Conservation (phyloP, 2,797 vertebrate genomes). For the Lophotriccus pileatus region DNA sequence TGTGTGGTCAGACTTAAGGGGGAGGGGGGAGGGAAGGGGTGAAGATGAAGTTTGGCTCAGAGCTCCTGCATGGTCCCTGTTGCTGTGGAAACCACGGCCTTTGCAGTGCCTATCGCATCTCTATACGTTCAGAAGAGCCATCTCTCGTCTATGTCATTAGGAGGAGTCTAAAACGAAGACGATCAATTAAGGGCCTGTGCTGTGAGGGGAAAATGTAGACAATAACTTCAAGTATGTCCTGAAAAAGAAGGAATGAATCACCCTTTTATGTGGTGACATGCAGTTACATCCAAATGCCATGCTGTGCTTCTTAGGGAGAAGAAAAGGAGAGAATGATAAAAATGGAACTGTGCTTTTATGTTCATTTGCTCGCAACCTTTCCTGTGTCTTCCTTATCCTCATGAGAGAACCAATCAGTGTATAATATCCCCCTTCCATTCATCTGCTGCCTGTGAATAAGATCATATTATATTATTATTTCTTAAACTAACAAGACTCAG, state of each 20-base stretch:
- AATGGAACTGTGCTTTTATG: not conserved
- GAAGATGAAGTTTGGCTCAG: slow-evolving; percentile 37
- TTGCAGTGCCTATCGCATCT: not conserved
- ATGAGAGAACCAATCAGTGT: not conserved
- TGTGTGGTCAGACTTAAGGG: not conserved
- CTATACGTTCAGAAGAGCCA: slow-evolving; percentile 7
- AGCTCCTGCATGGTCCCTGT: not conserved
- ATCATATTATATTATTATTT: not conserved
- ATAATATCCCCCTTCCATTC: not conserved
- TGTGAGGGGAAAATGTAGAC: not conserved
- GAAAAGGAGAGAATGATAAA: not conserved
- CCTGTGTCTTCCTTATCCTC: not conserved
- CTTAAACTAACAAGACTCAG: not conserved
- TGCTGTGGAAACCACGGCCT: slow-evolving; percentile 51
- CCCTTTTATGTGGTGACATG: not conserved
- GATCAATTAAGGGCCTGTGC: slow-evolving; percentile 28
- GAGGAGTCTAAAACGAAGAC: not conserved
- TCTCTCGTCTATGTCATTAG: not conserved
- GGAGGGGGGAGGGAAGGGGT: not conserved
- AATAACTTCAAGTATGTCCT: not conserved
- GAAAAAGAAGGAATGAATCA: not conserved
- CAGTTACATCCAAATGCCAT: slow-evolving; percentile 2
- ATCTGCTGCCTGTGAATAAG: not conserved
- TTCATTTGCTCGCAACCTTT: not conserved
- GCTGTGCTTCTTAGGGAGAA: slow-evolving; percentile 17